Conservation (phyloP, 1,140 invertebrate species). For the Physella acuta region DNA sequence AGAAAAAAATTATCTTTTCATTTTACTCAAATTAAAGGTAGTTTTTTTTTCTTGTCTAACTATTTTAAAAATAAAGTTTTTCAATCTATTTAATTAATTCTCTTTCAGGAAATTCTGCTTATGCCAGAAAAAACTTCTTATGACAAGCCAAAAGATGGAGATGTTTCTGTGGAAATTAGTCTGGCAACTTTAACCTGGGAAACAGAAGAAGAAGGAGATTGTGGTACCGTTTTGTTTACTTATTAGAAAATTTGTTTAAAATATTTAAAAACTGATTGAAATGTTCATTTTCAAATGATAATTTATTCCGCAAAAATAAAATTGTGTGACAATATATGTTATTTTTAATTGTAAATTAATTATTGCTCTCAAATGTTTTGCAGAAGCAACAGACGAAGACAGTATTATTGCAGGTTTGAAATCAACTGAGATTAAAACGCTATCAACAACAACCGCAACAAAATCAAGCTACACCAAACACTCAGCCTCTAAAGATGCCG, state of each 20-base stretch:
- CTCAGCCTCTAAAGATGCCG: not conserved
- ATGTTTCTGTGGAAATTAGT: constrained; percentile 23
- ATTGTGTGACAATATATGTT: constrained; percentile 9
- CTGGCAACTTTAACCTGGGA: constrained; percentile 31
- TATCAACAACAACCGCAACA: not conserved
- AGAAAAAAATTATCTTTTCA: not conserved
- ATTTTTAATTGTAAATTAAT: too few species aligned
- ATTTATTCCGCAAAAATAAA: not conserved
- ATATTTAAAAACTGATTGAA: not conserved
- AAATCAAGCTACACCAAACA: not conserved
- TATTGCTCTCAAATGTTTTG: not conserved
- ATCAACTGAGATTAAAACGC: not conserved
- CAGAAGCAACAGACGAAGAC: constrained; percentile 13
- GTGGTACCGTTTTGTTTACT: not conserved
- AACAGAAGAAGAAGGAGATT: constrained; percentile 20
- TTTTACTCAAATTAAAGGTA: not conserved
- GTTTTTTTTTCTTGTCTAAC: not conserved
- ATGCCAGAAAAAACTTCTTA: constrained; percentile 30
- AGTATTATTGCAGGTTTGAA: constrained; percentile 13
- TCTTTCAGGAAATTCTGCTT: constrained; percentile 29
- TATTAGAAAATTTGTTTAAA: not conserved
- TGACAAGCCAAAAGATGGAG: constrained; percentile 21
- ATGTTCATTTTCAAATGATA: not conserved
- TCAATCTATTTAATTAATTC: not conserved
- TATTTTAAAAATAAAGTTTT: not conserved